Percentiles rank a stretch among this genome's conserved stretches.
Conservation (phyloP, 1,140 invertebrate genomes). For the Drosophila murphyi region DNA sequence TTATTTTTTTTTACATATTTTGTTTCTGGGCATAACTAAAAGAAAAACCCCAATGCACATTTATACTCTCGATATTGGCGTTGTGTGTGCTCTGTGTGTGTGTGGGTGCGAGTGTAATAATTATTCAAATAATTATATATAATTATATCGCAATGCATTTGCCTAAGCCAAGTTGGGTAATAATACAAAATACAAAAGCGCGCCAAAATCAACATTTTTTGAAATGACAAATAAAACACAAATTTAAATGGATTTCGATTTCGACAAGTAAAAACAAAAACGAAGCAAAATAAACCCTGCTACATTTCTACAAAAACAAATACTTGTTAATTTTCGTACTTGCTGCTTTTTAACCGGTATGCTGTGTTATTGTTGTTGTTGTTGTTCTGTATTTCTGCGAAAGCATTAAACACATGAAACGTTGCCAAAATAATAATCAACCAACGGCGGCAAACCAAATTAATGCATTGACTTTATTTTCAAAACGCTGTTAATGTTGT, state of each 20-base stretch:
- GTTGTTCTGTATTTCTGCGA: conserved; percentile 18
- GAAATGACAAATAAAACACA: background rate
- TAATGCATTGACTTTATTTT: conserved; percentile 1
- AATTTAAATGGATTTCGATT: background rate
- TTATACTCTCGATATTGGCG: background rate
- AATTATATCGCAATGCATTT: conserved; percentile 17
- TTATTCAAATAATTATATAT: conserved; percentile 11
- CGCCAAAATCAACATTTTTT: conserved; percentile 1
- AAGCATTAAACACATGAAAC: conserved; percentile 14
- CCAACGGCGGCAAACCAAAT: background rate
- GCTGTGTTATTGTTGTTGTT: background rate
- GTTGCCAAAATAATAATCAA: conserved; percentile 22
- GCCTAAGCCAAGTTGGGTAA: background rate
- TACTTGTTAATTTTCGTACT: background rate
- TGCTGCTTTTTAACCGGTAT: conserved; percentile 17
- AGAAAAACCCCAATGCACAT: conserved; percentile 14
- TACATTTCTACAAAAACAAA: background rate
- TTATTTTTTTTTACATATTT: conserved; percentile 47
- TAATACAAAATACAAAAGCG: background rate
- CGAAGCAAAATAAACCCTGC: background rate
- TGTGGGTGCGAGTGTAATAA: conserved; percentile 17
- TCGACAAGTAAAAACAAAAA: conserved; percentile 8
- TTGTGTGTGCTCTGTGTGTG: conserved; percentile 1
- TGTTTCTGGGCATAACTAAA: conserved; percentile 30
- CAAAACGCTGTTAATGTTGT: background rate